phyloP scores from a whole-genome alignment of 1,140 invertebrate genomes.

The Eciton burchellii region DNA sequence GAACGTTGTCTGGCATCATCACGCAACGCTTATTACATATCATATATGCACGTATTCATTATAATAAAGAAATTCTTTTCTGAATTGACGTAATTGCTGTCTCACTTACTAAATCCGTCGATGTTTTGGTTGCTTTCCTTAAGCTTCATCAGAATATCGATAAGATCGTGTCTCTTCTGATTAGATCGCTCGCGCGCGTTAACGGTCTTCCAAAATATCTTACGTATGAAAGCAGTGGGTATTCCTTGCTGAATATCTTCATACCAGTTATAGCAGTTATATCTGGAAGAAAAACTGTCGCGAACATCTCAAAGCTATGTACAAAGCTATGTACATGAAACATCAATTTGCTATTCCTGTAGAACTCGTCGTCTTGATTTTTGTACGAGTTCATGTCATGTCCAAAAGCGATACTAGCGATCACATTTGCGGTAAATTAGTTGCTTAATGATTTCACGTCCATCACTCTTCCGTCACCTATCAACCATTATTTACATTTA shows the following conservation, averaged over 20 bases:
- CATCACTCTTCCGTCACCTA: slow-evolving; percentile 67
- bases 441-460: slow-evolving; percentile 84
- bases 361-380: slow-evolving; percentile 81
- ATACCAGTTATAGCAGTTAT: slow-evolving; percentile 70
- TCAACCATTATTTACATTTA: no score
- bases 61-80: no score
- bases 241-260: slow-evolving; percentile 73
- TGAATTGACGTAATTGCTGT: no score
- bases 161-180: slow-evolving; percentile 81
- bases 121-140: slow-evolving; percentile 26
- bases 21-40: no score
- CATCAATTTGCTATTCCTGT: slow-evolving; percentile 72
- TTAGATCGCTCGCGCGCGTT: slow-evolving; percentile 73
- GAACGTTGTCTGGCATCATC: no score
- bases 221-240: slow-evolving; percentile 78
- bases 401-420: slow-evolving; percentile 87
- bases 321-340: slow-evolving; percentile 73
- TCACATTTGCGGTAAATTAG: slow-evolving; percentile 88
- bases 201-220: slow-evolving; percentile 79
- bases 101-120: slow-evolving; percentile 32
- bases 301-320: slow-evolving; percentile 76
- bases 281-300: slow-evolving; percentile 80
- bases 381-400: slow-evolving; percentile 86
- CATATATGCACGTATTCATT: no score
- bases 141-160: slow-evolving; percentile 83